Percentiles rank a stretch among this genome's conserved stretches.
phyloP scores from a whole-genome alignment of 2,888 invertebrate species.

The Idaea dimidiata region DNA sequence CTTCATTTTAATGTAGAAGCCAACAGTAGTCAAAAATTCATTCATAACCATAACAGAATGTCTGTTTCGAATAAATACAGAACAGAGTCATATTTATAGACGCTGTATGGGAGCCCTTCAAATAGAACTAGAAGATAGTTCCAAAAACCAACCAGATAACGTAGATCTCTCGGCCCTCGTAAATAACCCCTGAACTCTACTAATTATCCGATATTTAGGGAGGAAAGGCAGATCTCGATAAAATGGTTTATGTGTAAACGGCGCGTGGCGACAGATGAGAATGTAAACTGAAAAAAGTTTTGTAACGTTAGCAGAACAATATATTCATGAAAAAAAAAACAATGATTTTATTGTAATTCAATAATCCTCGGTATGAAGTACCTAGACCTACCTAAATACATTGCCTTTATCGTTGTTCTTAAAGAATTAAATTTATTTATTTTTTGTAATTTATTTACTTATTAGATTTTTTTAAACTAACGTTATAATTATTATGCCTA shows the following conservation, averaged over 20 bases:
- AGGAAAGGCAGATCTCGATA: conserved; percentile 39
- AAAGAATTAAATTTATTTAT: no score
- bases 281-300: conserved; percentile 64
- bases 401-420: no score
- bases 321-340: neutral
- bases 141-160: conserved; percentile 36
- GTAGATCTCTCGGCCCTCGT: conserved; percentile 33
- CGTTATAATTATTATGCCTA: no score
- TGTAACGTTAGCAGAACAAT: conserved; percentile 46
- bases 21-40: conserved; percentile 18
- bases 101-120: conserved; percentile 53
- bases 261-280: conserved; percentile 74
- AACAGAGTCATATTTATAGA: conserved; percentile 56
- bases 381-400: no score
- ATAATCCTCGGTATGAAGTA: no score
- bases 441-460: no score
- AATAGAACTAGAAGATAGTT: conserved; percentile 58
- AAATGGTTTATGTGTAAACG: conserved; percentile 53
- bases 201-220: conserved; percentile 13
- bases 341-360: no score
- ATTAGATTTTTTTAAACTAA: no score
- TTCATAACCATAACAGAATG: conserved; percentile 24
- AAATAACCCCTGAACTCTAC: conserved; percentile 14
- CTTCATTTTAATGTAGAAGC: neutral
- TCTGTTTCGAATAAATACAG: conserved; percentile 32